phyloP scores from a whole-genome alignment of 2,888 invertebrate species.

The Neoitamus cyanurus region DNA sequence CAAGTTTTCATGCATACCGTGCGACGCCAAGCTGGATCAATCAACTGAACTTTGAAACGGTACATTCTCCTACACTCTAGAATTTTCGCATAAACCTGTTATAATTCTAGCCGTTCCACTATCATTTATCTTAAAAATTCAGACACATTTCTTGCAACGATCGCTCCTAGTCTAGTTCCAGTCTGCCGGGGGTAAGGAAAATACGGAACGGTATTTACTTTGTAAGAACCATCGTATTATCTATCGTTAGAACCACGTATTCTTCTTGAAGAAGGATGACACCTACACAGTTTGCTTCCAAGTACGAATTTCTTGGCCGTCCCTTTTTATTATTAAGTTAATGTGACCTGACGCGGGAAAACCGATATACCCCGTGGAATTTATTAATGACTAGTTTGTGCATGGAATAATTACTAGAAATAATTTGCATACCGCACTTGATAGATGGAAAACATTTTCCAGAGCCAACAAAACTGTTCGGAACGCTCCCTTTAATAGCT shows the following conservation, averaged over 20 bases:
- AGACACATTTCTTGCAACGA: not conserved
- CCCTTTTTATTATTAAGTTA: not conserved
- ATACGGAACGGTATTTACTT: not conserved
- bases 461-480: not conserved
- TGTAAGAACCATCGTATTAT: not conserved
- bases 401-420: not conserved
- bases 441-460: not conserved
- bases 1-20: not conserved
- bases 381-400: not conserved
- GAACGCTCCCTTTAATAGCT: not conserved
- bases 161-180: not conserved
- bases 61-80: not conserved
- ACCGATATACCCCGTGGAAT: not conserved
- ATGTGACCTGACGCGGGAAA: not conserved
- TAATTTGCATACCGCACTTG: not conserved
- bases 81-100: not conserved
- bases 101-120: not conserved
- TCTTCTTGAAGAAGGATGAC: not conserved
- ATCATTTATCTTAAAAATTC: not conserved
- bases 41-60: slow-evolving; percentile 3
- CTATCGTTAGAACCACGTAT: not conserved
- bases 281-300: not conserved
- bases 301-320: not conserved
- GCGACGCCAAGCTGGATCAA: not conserved
- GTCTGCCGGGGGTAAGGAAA: not conserved